Base-by-base conservation (phyloP, 2,113 vertebrate species). In the Rutilus rutilus region DNA sequence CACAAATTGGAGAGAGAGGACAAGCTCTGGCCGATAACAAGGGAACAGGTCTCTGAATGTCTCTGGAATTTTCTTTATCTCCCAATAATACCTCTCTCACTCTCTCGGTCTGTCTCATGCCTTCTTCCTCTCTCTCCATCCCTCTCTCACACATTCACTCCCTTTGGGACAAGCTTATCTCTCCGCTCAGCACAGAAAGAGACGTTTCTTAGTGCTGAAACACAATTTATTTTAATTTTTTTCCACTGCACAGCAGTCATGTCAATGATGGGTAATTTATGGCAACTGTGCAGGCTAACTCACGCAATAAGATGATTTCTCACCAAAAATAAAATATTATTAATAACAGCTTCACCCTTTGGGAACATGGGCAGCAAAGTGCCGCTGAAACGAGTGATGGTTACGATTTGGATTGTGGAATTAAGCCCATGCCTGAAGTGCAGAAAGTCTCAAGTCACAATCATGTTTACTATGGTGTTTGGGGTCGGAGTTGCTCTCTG, bases 11-110 rank as follows among this genome's bases (percentile, higher is more conserved):
- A 87, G 86, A 80, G 79, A 87, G 87, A 90, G 87, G 89, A 90
- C 88, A 89, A 52, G 83, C 87, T 57, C 85, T 45, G 87, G 85
- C 87, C 88, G 90, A 92, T 93, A 93, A 92, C 87, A 87, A 91
- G 92, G 54, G 81, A 89, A 86, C 87, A 17, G 86, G 75, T 87
- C 80, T 88, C 86, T 52, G 25, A 64, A 85, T 67, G 79, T 71
- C 67, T 81, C 71, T 84, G 36, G 33, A 83, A 82, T 78, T 42
- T 81, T 54, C 81, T 75, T 57, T 74, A 71, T 83, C 17, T 59
- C 14, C 19, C 59, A 69, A 67, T 54, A 85, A 25, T 77, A 52
- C 17, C 54, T 50, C 42, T 45, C 60, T 65, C 50, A 52, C 30
- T 36, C 45, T 54, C 33, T 36, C 77, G 12, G 19, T 23, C 67